phyloP scores from a whole-genome alignment of 2,888 invertebrate species.

The Elysia crispata region DNA sequence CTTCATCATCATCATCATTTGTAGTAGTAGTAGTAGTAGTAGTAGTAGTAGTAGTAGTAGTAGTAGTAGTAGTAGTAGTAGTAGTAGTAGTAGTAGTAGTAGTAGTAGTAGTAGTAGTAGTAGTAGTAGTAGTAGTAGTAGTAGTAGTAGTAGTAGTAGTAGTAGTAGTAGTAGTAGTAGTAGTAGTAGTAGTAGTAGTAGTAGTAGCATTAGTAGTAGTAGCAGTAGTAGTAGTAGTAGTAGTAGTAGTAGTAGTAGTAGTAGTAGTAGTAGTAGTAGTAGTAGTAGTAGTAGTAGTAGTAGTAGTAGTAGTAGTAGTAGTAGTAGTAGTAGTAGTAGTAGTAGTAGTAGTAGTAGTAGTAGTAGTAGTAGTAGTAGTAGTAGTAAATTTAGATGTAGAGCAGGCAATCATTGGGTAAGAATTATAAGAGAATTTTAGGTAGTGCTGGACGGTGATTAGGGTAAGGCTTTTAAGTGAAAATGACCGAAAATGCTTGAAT shows the following conservation, averaged over 20 bases:
- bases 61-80: conserved; percentile 9
- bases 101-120: conserved; percentile 9
- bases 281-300: conserved; percentile 9
- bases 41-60: conserved; percentile 9
- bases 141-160: conserved; percentile 9
- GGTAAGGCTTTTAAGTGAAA: no score
- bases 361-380: conserved; percentile 9
- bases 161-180: conserved; percentile 1
- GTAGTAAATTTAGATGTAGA: no score
- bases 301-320: conserved; percentile 4
- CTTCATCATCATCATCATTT: no score
- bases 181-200: conserved; percentile 9
- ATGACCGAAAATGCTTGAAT: no score
- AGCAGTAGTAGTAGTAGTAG: no score
- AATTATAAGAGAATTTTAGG: no score
- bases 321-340: conserved; percentile 4
- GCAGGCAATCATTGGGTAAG: no score
- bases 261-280: conserved; percentile 9
- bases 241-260: conserved; percentile 9
- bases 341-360: conserved; percentile 9
- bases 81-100: conserved; percentile 4
- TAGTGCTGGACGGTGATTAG: no score
- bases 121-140: conserved; percentile 9
- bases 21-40: no score
- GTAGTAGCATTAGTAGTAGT: no score